Percentiles rank a stretch among this genome's conserved stretches.
Conservation (phyloP, 2,113 vertebrate genomes). For the Triplophysa dalaica region DNA sequence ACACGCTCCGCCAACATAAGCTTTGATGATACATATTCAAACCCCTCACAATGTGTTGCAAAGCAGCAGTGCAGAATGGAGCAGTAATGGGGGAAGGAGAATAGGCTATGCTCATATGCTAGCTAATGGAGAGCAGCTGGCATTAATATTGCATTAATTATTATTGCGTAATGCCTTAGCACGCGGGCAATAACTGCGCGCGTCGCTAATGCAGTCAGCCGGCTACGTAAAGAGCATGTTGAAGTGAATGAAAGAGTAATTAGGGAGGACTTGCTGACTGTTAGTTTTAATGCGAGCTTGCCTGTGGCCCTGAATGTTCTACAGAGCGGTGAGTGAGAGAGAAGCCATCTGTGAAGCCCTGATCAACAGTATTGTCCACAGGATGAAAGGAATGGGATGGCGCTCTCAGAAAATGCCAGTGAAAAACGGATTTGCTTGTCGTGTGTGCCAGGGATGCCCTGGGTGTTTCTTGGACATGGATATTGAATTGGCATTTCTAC, state of each 20-base stretch:
- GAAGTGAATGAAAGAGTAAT: conserved; percentile 42
- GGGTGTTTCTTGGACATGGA: conserved; percentile 40
- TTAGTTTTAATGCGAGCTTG: conserved; percentile 31
- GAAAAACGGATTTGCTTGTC: conserved; percentile 16
- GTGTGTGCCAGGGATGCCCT: conserved; percentile 25
- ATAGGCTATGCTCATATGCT: conserved; percentile 44
- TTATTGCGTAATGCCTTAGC: conserved; percentile 26
- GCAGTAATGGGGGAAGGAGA: conserved; percentile 17
- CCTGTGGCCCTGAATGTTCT: conserved; percentile 37
- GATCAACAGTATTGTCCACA: conserved; percentile 40
- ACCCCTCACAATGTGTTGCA: conserved; percentile 14
- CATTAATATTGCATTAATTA: conserved; percentile 57
- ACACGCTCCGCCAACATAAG: conserved; percentile 15
- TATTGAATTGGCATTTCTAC: conserved; percentile 30
- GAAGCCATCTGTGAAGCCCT: conserved; percentile 39
- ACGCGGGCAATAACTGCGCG: not conserved
- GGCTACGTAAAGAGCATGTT: conserved; percentile 21
- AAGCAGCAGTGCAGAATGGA: conserved; percentile 15
- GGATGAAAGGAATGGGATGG: conserved; percentile 24
- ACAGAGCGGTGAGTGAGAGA: conserved; percentile 19
- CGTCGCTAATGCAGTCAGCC: conserved; percentile 38
- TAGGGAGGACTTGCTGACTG: conserved; percentile 39
- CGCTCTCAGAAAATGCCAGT: conserved; percentile 23
- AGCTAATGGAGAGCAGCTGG: conserved; percentile 54
- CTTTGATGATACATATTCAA: conserved; percentile 3